phyloP scores from a whole-genome alignment of 1,140 invertebrate species.

The Drosophila tsacasi region DNA sequence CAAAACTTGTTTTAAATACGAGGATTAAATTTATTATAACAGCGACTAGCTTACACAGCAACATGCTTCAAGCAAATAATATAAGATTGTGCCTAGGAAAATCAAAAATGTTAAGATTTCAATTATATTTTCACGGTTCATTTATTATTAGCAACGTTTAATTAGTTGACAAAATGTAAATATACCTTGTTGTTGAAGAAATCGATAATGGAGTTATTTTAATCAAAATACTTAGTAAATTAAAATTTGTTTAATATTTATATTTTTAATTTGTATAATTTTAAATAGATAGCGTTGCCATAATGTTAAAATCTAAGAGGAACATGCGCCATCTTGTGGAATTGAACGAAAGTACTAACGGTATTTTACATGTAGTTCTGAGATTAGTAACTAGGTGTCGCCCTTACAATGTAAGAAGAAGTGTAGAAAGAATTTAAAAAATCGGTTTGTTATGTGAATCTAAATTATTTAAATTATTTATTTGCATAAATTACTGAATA shows the following conservation, averaged over 20 bases:
- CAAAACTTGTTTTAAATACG: neutral
- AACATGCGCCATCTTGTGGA: neutral
- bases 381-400: neutral
- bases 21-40: neutral
- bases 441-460: neutral
- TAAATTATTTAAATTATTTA: too few relatives aligned
- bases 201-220: too few relatives aligned
- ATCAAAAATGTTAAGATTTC: neutral
- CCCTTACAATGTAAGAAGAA: neutral
- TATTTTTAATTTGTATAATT: neutral
- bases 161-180: neutral
- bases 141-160: neutral
- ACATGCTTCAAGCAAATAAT: neutral
- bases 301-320: neutral
- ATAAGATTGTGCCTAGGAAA: neutral
- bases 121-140: neutral
- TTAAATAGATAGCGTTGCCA: neutral
- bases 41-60: neutral
- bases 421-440: neutral
- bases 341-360: neutral
- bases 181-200: neutral
- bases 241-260: neutral
- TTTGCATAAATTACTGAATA: too few relatives aligned
- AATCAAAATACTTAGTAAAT: neutral
- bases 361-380: neutral